phyloP scores from a whole-genome alignment of 1,140 invertebrate species.

The Drosophila parabipectinata region DNA sequence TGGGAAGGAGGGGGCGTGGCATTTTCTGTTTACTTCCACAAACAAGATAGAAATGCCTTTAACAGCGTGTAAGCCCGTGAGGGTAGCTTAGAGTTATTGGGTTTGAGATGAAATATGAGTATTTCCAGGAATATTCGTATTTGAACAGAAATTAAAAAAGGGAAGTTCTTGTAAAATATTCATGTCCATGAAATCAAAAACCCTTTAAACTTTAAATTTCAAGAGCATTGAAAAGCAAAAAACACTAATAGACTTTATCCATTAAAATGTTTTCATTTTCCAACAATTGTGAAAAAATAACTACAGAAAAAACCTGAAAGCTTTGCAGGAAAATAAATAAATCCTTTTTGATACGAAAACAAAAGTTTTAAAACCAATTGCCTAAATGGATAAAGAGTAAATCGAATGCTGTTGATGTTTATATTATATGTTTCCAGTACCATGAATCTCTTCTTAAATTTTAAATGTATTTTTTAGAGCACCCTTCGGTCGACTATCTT shows the following conservation, averaged over 20 bases:
- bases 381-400: too few species aligned
- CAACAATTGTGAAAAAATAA: background rate
- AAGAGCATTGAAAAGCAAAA: background rate
- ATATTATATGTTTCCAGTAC: background rate
- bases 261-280: background rate
- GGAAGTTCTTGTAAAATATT: background rate
- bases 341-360: background rate
- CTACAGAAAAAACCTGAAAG: background rate
- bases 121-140: background rate
- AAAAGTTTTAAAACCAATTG: background rate
- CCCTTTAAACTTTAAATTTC: background rate
- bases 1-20: background rate
- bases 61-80: slow-evolving; percentile 19
- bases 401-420: too few species aligned
- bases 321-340: background rate
- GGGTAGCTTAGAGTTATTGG: background rate
- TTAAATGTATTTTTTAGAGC: background rate
- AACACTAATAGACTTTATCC: background rate
- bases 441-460: background rate
- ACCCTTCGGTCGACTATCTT: slow-evolving; percentile 2
- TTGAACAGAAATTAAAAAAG: background rate
- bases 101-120: background rate
- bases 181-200: background rate
- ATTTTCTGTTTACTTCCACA: slow-evolving; percentile 12
- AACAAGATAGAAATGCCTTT: slow-evolving; percentile 36